Base-by-base conservation (phyloP, 2,888 invertebrate genomes). In the Lissocephala sabroskyi region DNA sequence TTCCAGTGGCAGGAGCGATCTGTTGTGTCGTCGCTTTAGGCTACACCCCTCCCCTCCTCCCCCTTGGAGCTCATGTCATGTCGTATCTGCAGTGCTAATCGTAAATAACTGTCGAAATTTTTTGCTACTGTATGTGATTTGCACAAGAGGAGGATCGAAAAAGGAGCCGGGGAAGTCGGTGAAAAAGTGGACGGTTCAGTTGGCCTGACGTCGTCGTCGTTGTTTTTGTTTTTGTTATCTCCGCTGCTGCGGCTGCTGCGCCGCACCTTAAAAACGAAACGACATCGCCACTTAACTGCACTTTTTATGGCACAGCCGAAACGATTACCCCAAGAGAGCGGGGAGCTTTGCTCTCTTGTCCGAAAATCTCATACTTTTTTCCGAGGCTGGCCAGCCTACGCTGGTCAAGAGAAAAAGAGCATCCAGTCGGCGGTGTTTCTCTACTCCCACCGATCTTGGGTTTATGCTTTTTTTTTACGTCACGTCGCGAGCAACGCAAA, bases 101-200 rank as follows among this genome's bases (percentile, higher is more conserved):
- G 71, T 71, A 71, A 78, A 71, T 78, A 71, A 71, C 71, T 78
- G 71, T 71, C 78, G 71, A 71, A 71, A 71, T 78, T 78, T 78
- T 66, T 75, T 71, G 71, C 71, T 71, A 71, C 71, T 75, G 71
- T 71, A 66, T 71, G 77, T 74, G 68, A 68, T 77, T 77, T 77
- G 64, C 65, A 59, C 70, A 59, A 60, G 59, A 68, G 54, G 52
- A 61, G 63, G 58, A 65, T 62, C 63, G n/a, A n/a, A 53, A 59
- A 58, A 74, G 66, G 54, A 65, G 68, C 51, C 59, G 56, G 49
- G 61, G 62, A 54, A 70, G 68, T 53, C 59, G 56, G 49, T 66
- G 62, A 54, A 70, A n/a, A 14, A 14, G 48, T 62, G 62, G 49
- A 42, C n/a, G n/a, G n/a, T 10, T 18, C n/a, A 39, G 11, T 39